These are phyloP conservation scores for Rhyacophila evoluta DNA, from an alignment of 2,888 invertebrate species.

Conservation along the genomic window DNA sequence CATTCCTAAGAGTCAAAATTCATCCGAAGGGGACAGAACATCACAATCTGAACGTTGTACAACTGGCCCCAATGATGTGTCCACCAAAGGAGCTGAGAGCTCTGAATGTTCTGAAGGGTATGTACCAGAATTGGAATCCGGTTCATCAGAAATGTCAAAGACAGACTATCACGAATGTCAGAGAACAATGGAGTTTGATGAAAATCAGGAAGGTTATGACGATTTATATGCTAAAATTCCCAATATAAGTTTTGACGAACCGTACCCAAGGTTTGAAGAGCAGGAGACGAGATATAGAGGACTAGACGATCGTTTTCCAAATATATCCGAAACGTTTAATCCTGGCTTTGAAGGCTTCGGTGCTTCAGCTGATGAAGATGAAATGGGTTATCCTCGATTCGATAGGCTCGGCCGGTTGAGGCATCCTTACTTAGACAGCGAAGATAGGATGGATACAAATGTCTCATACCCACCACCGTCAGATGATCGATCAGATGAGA, in stretches of 20 bases:
- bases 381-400: constrained; percentile 76
- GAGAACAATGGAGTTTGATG: constrained; percentile 60
- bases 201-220: constrained; percentile 70
- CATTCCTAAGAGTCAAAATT: constrained; percentile 67
- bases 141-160: constrained; percentile 73
- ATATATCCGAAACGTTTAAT: constrained; percentile 57
- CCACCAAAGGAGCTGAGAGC: constrained; percentile 70
- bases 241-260: constrained; percentile 53
- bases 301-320: constrained; percentile 64
- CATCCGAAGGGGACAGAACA: constrained; percentile 68
- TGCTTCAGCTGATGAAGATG: constrained; percentile 74
- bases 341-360: constrained; percentile 72
- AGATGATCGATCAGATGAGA: constrained; percentile 61
- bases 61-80: constrained; percentile 58
- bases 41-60: constrained; percentile 62
- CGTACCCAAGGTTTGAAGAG: constrained; percentile 51
- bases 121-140: constrained; percentile 74
- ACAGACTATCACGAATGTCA: constrained; percentile 59
- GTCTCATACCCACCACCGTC: constrained; percentile 63
- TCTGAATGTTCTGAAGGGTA: constrained; percentile 79
- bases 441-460: constrained; percentile 60
- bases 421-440: constrained; percentile 68
- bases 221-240: constrained; percentile 58
- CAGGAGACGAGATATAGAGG: constrained; percentile 47
- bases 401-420: constrained; percentile 72